Evolutionary conservation across 2,888 invertebrate species (phyloP), one percentile per base, ranked within the genome.

Genomic region (Argyresthia goedartella): DNA sequence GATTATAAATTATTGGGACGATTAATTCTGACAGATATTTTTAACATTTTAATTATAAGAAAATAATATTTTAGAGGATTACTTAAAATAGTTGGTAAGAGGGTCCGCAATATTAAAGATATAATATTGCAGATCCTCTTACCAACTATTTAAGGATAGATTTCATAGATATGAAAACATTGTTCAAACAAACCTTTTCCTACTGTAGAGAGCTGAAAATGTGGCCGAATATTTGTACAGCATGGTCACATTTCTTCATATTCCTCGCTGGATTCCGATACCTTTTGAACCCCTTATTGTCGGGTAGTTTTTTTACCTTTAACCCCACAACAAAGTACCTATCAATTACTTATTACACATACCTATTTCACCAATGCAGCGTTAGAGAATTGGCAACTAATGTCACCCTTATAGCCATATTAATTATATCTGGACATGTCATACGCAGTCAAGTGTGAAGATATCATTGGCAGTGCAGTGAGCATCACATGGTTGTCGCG

Each of bases 331-430:
- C 10, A n/a, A 39, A 11, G 3, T 39, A 39, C 9, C 39, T 6
- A 9, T 39, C 7, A 39, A n/a, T 39, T n/a, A 39, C 39, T 39
- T 4, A n/a, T 11, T 39, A 39, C 39, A 9, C 39, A 39, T 25
- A 25, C 14, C 44, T 10, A 45, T n/a, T 25, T 25, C 45, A 16
- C 48, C 33, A 14, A 48, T 13, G 16, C 35, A 15, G 11, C 36
- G 43, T 43, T n/a, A 62, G 59, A 67, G 79, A 79, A 80, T 81
- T 79, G 80, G 71, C 67, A 76, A 80, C 76, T 81, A 80, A 76
- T 81, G 80, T 81, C 72, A 49, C 25, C 7, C 8, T 35, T 25
- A 34, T 6, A 33, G 13, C 25, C 42, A 15, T 49, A 52, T 51
- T 70, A 71, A 69, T 80, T 74, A 79, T 73, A 79, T 73, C 71